Evolutionary conservation across 1,140 invertebrate genomes (phyloP).

Genomic region (Drosophila pachea): DNA sequence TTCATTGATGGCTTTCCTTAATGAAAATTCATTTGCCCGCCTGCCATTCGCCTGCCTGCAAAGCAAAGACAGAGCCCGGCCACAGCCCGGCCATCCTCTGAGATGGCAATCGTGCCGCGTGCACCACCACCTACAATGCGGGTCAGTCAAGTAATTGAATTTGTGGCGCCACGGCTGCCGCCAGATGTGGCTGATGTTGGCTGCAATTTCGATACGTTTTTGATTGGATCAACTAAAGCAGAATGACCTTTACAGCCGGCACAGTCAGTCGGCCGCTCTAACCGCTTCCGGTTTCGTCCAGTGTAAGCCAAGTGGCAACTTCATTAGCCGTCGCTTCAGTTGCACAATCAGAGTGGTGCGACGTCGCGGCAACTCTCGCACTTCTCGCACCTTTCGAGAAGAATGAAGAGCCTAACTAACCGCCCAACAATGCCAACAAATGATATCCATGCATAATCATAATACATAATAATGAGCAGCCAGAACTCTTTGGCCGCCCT

Average conservation of each 20-base stretch:
- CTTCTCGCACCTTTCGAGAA: slow-evolving; percentile 43
- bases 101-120: slow-evolving; percentile 30
- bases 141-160: slow-evolving; percentile 52
- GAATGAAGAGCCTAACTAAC: slow-evolving; percentile 23
- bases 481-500: not conserved
- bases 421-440: slow-evolving; percentile 54
- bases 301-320: slow-evolving; percentile 17
- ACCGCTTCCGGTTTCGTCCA: slow-evolving; percentile 11
- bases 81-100: too few species aligned
- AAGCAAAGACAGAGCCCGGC: slow-evolving; percentile 27
- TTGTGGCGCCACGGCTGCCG: slow-evolving; percentile 32
- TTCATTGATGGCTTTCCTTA: slow-evolving; percentile 54
- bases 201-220: slow-evolving; percentile 8
- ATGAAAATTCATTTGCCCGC: slow-evolving; percentile 48
- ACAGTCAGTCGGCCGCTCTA: too few species aligned
- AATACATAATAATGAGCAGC: slow-evolving; percentile 54
- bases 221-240: slow-evolving; percentile 33
- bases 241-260: slow-evolving; percentile 5
- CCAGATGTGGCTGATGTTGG: slow-evolving; percentile 20
- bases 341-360: slow-evolving; percentile 11
- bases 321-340: slow-evolving; percentile 41
- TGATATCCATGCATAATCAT: slow-evolving; percentile 63
- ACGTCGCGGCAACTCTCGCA: too few species aligned
- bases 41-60: not conserved
- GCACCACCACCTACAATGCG: slow-evolving; percentile 4